A percentile compares a stretch with the other conserved stretches of the same genome.
Evolutionary conservation across 2,888 invertebrate species (phyloP).

Genomic region (Blomia tropicalis): DNA sequence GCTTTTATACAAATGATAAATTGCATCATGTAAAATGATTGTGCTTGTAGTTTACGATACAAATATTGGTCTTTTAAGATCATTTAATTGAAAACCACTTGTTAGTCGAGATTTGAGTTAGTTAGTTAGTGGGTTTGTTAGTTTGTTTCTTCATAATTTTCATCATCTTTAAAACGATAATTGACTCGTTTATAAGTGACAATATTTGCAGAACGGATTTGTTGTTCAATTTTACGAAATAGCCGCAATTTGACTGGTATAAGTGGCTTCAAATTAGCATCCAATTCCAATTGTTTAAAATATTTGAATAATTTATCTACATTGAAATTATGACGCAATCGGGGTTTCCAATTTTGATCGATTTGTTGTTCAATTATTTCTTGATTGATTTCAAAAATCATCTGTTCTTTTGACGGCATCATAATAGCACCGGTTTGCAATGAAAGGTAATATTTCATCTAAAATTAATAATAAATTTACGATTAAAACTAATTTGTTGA

Average conservation of each 20-base stretch:
- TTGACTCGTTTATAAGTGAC: slow-evolving; percentile 26
- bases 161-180: slow-evolving; percentile 23
- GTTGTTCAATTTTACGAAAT: slow-evolving; percentile 22
- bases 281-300: slow-evolving; percentile 10
- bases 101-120: too few relatives aligned
- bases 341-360: too few relatives aligned
- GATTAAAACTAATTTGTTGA: background rate
- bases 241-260: slow-evolving; percentile 20
- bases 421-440: background rate
- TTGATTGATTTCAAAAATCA: background rate
- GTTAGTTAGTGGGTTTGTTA: too few relatives aligned
- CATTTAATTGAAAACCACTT: too few relatives aligned
- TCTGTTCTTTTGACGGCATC: background rate
- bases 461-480: background rate
- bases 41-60: too few relatives aligned
- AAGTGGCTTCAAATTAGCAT: slow-evolving; percentile 25
- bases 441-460: background rate
- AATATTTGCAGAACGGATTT: slow-evolving; percentile 21
- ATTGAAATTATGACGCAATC: slow-evolving; percentile 1
- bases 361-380: too few relatives aligned
- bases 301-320: background rate
- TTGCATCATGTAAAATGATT: too few relatives aligned
- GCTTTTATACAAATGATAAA: too few relatives aligned
- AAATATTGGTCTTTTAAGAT: too few relatives aligned
- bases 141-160: slow-evolving; percentile 7